phyloP scores from a whole-genome alignment of 1,140 invertebrate genomes.

The Nilaparvata lugens region DNA sequence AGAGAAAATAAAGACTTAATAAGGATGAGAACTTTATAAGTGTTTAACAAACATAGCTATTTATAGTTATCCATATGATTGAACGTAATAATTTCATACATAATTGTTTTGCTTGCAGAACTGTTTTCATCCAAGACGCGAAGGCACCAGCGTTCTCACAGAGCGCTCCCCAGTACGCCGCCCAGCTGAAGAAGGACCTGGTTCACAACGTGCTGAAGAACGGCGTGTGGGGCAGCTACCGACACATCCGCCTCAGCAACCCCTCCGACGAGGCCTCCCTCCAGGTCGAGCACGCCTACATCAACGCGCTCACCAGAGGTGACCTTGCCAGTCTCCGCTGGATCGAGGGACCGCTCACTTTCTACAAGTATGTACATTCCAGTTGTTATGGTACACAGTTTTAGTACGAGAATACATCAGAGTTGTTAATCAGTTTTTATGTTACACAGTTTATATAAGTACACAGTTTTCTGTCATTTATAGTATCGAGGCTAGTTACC shows the following conservation, averaged over 20 bases:
- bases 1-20: too few relatives aligned
- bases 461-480: too few relatives aligned
- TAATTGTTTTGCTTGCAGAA: conserved; percentile 22
- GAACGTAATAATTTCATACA: too few relatives aligned
- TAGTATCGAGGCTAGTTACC: too few relatives aligned
- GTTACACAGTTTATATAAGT: too few relatives aligned
- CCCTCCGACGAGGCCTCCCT: conserved; percentile 46
- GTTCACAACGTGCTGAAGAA: conserved; percentile 72
- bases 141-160: conserved; percentile 51
- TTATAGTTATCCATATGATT: too few relatives aligned
- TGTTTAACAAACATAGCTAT: too few relatives aligned
- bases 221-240: conserved; percentile 71
- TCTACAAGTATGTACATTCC: conserved; percentile 36
- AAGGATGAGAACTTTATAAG: too few relatives aligned
- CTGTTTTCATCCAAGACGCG: conserved; percentile 57
- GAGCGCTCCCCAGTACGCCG: conserved; percentile 43
- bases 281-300: conserved; percentile 75
- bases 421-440: too few relatives aligned
- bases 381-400: too few relatives aligned
- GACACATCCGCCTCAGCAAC: conserved; percentile 61
- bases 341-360: conserved; percentile 78
- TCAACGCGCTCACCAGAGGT: conserved; percentile 81
- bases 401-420: too few relatives aligned
- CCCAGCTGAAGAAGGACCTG: conserved; percentile 65
- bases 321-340: conserved; percentile 87